Percentiles rank a stretch among this genome's conserved stretches.
phyloP scores from a whole-genome alignment of 2,113 vertebrate genomes.

The Protobothrops flavoviridis region DNA sequence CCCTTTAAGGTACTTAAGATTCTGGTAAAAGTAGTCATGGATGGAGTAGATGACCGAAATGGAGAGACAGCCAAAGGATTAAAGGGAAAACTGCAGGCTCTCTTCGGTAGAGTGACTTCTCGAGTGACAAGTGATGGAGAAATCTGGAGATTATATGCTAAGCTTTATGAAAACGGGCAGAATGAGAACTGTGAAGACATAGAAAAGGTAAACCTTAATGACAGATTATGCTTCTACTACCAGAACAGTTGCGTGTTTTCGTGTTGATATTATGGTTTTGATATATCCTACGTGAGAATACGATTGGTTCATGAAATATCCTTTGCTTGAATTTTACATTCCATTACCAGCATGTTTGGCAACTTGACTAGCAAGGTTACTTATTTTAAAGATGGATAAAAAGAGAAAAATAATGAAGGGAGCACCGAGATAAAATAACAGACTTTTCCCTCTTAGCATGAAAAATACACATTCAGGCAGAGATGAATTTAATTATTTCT shows the following conservation, averaged over 20 bases:
- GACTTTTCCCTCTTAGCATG: neutral
- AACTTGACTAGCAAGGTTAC: neutral
- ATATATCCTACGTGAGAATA: neutral
- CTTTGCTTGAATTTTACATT: neutral
- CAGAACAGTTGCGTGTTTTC: neutral
- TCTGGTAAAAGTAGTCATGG: conserved; percentile 79
- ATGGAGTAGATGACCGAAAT: conserved; percentile 73
- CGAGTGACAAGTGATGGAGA: conserved; percentile 80
- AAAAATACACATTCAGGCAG: neutral
- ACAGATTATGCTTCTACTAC: neutral
- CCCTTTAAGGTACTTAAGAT: conserved; percentile 83
- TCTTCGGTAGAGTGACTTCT: conserved; percentile 88
- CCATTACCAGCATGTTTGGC: neutral
- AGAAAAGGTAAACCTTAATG: conserved; percentile 77
- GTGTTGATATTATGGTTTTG: neutral
- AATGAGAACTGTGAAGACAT: conserved; percentile 77
- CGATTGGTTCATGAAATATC: neutral
- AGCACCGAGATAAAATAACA: neutral
- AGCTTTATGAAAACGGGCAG: conserved; percentile 79
- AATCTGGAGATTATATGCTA: conserved; percentile 88
- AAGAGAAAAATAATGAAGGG: neutral
- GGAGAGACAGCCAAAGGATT: conserved; percentile 71
- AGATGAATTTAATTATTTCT: neutral
- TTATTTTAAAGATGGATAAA: neutral
- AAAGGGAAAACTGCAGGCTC: conserved; percentile 79